A percentile compares a stretch with the other conserved stretches of the same genome.
phyloP scores from a whole-genome alignment of 2,888 invertebrate genomes.

The Drepanosiphum platanoidis region DNA sequence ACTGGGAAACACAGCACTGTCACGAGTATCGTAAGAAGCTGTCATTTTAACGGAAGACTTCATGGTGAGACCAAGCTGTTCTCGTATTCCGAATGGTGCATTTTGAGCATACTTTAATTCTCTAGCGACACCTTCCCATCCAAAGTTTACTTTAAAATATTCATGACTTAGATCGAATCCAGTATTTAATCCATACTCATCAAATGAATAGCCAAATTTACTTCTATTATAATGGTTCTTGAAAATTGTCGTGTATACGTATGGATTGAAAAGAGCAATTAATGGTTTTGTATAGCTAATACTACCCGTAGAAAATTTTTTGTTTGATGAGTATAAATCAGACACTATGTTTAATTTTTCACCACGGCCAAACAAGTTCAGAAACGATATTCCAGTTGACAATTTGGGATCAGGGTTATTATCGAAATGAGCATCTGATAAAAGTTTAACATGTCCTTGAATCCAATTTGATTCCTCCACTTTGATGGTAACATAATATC shows the following conservation, averaged over 20 bases:
- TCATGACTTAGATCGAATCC: slow-evolving; percentile 60
- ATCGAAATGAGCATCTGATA: slow-evolving; percentile 92
- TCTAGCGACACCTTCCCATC: slow-evolving; percentile 88
- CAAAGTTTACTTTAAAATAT: slow-evolving; percentile 77
- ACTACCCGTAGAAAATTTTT: slow-evolving; percentile 50
- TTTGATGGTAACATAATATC: slow-evolving; percentile 81
- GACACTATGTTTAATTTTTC: slow-evolving; percentile 47
- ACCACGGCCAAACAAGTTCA: slow-evolving; percentile 32
- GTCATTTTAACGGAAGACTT: slow-evolving; percentile 89
- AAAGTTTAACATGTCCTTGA: slow-evolving; percentile 85
- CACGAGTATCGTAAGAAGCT: slow-evolving; percentile 80
- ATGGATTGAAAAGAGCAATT: slow-evolving; percentile 42
- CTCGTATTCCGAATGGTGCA: slow-evolving; percentile 85
- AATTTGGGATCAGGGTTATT: slow-evolving; percentile 79
- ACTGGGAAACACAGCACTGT: slow-evolving; percentile 82
- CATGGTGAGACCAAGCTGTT: slow-evolving; percentile 88
- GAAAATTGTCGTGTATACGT: slow-evolving; percentile 59
- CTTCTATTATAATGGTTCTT: slow-evolving; percentile 62
- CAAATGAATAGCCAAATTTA: slow-evolving; percentile 63
- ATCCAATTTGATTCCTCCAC: slow-evolving; percentile 85
- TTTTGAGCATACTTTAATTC: slow-evolving; percentile 77
- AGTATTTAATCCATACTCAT: slow-evolving; percentile 59
- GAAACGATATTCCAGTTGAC: slow-evolving; percentile 68
- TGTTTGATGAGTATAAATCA: slow-evolving; percentile 46
- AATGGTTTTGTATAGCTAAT: slow-evolving; percentile 53